Percentiles rank a stretch among this genome's conserved stretches.
Evolutionary conservation across 2,888 invertebrate genomes (phyloP).

Genomic region (Coremacera marginata): DNA sequence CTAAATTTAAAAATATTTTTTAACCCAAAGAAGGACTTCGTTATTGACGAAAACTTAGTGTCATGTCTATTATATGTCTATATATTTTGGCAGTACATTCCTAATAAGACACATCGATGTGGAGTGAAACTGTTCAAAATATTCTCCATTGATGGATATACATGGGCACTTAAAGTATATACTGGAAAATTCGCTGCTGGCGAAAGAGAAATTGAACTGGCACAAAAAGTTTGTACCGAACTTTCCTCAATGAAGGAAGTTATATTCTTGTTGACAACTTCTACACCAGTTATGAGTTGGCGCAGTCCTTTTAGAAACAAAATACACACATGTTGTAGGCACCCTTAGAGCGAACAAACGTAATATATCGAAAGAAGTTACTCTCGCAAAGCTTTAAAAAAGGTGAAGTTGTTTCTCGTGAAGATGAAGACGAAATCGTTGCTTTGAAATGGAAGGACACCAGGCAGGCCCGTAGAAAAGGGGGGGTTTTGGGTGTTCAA

Average conservation of each 20-base stretch:
- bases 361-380: neutral
- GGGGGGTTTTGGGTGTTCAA: no score
- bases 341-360: slow-evolving; percentile 4
- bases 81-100: no score
- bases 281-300: slow-evolving; percentile 9
- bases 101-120: no score
- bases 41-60: no score
- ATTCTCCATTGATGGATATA: neutral
- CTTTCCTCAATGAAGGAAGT: neutral
- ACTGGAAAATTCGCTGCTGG: neutral
- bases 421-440: slow-evolving; percentile 55
- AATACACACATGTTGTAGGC: slow-evolving; percentile 14
- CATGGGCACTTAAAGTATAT: no score
- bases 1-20: no score
- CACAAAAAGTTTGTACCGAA: neutral
- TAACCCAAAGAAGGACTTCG: no score
- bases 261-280: neutral
- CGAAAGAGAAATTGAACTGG: neutral
- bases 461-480: no score
- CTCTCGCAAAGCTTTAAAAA: neutral
- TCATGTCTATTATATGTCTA: no score
- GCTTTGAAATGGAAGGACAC: slow-evolving; percentile 56
- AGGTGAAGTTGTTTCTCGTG: slow-evolving; percentile 49
- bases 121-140: neutral
- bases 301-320: neutral